Base-by-base conservation (phyloP, 2,888 invertebrate genomes). In the Ornithoptera priamus region DNA sequence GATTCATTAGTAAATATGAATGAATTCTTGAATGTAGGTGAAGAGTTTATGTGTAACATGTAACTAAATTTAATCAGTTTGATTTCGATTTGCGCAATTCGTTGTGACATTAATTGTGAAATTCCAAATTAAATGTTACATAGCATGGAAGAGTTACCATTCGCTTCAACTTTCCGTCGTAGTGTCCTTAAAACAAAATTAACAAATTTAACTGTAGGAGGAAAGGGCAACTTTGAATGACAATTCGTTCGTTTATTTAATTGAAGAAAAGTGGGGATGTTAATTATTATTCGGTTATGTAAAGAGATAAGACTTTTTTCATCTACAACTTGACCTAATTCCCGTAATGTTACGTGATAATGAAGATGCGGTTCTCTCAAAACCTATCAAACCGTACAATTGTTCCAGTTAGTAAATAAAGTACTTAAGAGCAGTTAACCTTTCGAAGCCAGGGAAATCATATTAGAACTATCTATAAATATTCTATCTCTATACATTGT, bases 121-220 rank as follows among this genome's bases (percentile, higher is more conserved):
- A 68, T 64, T 53, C 63, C 59, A 59, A 68, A 59, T 63, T 63
- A 68, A 68, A 68, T 65, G 18, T 56, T 62, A 69, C 42, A 57
- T 30, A 56, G 42, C 22, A 56, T n/a, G 56, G 62, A 65, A 65
- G 61, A 62, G 69, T 62, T 65, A 20, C 50, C 53, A 57, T 60
- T 39, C 60, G 61, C 56, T 8, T 18, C 57, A 56, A 69, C 42
- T 50, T 61, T 39, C 42, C 24, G 57, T 65, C n/a, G 17, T 20
- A 63, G 63, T 39, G 57, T 46, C 69, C 65, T 69, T 65, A 57
- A 69, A 69, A 69, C 62, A 65, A 65, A 69, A 69, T 69, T 69
- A 65, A 62, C 65, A 65, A 69, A 61, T 69, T 65, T 46, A 65
- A 69, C 65, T 65, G 56, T 39, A 46, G 20, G 20, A 59, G 20